Evolutionary conservation across 2,113 vertebrate species (phyloP), one percentile per base, ranked within the genome.

Genomic region (Ondatra zibethicus): DNA sequence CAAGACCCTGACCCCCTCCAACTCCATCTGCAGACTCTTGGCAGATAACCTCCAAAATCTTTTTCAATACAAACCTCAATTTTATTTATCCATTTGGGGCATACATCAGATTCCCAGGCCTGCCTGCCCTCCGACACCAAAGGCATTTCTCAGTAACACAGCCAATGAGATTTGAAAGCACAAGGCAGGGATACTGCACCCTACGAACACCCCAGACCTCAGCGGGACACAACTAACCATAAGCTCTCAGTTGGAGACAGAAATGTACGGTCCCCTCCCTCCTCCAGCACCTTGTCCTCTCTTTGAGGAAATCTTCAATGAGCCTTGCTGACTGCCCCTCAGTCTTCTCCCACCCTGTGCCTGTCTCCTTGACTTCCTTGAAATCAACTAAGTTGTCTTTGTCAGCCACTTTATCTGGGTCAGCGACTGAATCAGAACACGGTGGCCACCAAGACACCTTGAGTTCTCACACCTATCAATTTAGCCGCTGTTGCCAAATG

Each of bases 391-490:
- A 8, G 23, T 36, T 45, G 80, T 75, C 78, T 72, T 88, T 89
- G 50, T 72, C n/a, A 16, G 39, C 85, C 45, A 72, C 61, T 94
- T 39, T 52, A 78, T 89, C 94, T 93, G 84, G 90, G 90, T 80
- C 96, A 91, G 75, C 66, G 89, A 77, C 39, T 87, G 72, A 61
- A 47, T n/a, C 82, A 50, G 80, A 92, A 50, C 86, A 55, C 50
- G 70, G 36, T 12, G 36, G 82, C 55, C 81, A 68, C 82, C 52
- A 39, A 70, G 39, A 29, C 68, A 7, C 1, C 7, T 45, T 39
- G 73, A 93, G 47, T 29, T 11, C 66, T 85, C 6, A 36, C 52
- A 11, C 23, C 77, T 68, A 25, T 0, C 11, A 36, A 50, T 3
- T 47, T 39, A 39, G 58, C 39, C 39, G 72, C 9, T 33, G 19